Evolutionary conservation across 2,113 vertebrate species (phyloP).

Genomic region (Hypanus sabinus): DNA sequence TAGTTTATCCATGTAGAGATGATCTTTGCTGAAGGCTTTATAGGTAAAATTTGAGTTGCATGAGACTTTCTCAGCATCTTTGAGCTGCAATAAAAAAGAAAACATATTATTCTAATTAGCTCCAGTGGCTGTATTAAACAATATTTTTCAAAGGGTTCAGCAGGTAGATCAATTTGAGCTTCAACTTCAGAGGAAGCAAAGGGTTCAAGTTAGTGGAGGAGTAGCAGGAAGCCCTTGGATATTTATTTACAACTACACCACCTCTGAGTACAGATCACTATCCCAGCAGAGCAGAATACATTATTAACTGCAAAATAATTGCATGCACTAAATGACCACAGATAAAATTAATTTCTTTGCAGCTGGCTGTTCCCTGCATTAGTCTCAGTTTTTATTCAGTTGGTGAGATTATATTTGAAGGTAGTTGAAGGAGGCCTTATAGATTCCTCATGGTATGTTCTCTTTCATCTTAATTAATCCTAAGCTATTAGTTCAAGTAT

Average conservation of each 20-base stretch:
- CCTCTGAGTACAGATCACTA: neutral
- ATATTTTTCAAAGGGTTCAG: neutral
- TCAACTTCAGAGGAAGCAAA: neutral
- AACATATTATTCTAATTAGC: neutral
- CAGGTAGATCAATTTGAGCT: neutral
- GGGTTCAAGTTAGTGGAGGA: neutral
- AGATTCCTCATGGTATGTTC: neutral
- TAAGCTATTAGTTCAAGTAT: neutral
- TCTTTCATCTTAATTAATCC: neutral
- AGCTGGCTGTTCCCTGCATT: neutral
- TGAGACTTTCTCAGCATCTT: neutral
- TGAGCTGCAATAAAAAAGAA: neutral
- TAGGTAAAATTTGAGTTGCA: neutral
- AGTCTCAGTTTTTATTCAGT: neutral
- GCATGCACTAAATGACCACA: neutral
- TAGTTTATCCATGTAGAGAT: neutral
- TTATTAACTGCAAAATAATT: neutral
- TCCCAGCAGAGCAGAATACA: neutral
- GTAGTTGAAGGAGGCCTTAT: neutral
- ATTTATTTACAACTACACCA: neutral
- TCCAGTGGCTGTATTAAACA: neutral
- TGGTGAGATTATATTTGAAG: constrained; percentile 1
- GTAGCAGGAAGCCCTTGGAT: neutral
- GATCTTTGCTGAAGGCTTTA: neutral
- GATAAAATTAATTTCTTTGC: neutral